These are phyloP conservation scores for Notodonta ziczac DNA, from an alignment of 2,888 invertebrate genomes.

Conservation along the genomic window DNA sequence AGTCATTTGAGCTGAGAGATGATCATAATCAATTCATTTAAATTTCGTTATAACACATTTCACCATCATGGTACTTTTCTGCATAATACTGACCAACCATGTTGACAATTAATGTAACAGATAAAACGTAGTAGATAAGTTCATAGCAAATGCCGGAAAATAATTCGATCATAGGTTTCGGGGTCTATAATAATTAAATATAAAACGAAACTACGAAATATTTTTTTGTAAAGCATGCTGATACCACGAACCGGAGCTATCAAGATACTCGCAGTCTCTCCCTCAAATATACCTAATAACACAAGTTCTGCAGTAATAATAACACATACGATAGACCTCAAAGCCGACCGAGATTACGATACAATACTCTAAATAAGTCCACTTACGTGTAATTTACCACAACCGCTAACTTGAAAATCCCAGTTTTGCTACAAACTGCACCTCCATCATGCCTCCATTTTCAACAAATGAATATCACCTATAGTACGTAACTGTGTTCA, in stretches of 20 bases:
- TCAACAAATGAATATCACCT: slow-evolving; percentile 78
- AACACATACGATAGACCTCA: slow-evolving; percentile 46
- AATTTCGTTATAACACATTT: slow-evolving; percentile 20
- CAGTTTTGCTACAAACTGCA: slow-evolving; percentile 69
- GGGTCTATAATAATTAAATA: slow-evolving; percentile 10
- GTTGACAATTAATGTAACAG: slow-evolving; percentile 44
- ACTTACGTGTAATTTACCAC: slow-evolving; percentile 66
- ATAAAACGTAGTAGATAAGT: slow-evolving; percentile 27
- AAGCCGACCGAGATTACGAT: slow-evolving; percentile 60
- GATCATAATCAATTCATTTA: slow-evolving; percentile 3
- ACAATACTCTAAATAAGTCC: slow-evolving; percentile 45
- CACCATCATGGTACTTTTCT: slow-evolving; percentile 42
- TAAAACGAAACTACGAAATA: slow-evolving; percentile 22
- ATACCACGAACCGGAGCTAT: slow-evolving; percentile 59
- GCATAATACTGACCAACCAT: slow-evolving; percentile 59
- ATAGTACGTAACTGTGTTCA: slow-evolving; percentile 51
- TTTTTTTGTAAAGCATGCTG: slow-evolving; percentile 59
- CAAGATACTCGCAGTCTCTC: slow-evolving; percentile 74
- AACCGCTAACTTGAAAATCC: slow-evolving; percentile 75
- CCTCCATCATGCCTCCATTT: slow-evolving; percentile 81
- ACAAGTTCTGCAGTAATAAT: slow-evolving; percentile 37
- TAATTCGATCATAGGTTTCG: background rate
- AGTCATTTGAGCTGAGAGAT: background rate
- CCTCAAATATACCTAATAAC: slow-evolving; percentile 73
- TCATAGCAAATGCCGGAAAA: slow-evolving; percentile 20